Conservation (phyloP, 2,113 vertebrate species). For the Malurus elegans region DNA sequence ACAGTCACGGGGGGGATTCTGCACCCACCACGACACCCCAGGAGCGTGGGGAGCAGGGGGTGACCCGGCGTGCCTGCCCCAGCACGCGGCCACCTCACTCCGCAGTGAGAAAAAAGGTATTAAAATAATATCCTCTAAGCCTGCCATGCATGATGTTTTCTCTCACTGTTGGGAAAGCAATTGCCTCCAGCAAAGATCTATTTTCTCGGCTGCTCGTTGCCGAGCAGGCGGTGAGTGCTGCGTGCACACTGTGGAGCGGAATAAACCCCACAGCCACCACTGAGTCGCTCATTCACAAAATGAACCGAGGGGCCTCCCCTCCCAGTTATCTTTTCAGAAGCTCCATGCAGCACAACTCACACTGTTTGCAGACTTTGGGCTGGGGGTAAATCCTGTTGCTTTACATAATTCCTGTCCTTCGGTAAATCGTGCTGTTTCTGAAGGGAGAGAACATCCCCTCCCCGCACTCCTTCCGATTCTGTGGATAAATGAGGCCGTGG, state of each 20-base stretch:
- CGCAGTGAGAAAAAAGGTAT: background rate
- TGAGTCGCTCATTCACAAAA: conserved; percentile 59
- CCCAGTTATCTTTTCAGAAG: conserved; percentile 12
- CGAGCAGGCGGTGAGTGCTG: background rate
- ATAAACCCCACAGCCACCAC: conserved; percentile 29
- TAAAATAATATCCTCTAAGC: conserved; percentile 14
- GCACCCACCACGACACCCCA: background rate
- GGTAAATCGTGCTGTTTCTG: background rate
- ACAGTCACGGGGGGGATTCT: fast-evolving
- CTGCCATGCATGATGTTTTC: conserved; percentile 17
- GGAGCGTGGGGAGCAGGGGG: background rate
- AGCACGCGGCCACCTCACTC: fast-evolving
- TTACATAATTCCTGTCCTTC: background rate
- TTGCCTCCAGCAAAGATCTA: conserved; percentile 63
- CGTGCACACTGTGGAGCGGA: background rate
- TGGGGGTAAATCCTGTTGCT: background rate
- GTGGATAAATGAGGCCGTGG: background rate
- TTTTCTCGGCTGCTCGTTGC: conserved; percentile 38
- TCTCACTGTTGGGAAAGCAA: conserved; percentile 51
- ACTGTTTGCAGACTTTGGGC: conserved; percentile 5
- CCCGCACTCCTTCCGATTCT: background rate
- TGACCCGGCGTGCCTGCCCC: fast-evolving
- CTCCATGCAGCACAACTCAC: background rate
- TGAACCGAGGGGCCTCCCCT: background rate
- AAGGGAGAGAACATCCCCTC: background rate